These are phyloP conservation scores for Smutsia gigantea DNA, from an alignment of 2,797 vertebrate species.

Conservation along the genomic window DNA sequence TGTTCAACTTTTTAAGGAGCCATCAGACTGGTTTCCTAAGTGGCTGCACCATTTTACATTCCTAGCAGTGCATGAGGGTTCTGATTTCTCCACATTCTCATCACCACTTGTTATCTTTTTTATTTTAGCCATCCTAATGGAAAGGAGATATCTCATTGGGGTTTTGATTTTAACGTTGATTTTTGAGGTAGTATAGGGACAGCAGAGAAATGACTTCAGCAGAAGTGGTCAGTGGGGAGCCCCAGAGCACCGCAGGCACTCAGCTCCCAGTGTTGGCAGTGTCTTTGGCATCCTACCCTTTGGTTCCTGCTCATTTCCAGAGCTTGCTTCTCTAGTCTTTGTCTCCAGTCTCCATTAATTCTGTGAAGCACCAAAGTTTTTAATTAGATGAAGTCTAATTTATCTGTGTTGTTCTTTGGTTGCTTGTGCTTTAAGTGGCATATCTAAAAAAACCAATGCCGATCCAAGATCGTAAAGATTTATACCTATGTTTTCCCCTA, in stretches of 20 bases:
- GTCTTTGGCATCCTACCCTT: too few species aligned
- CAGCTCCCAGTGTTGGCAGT: fast-evolving
- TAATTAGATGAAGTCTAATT: not conserved
- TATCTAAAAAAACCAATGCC: not conserved
- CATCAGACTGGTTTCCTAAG: not conserved
- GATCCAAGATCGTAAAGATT: not conserved
- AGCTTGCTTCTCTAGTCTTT: not conserved
- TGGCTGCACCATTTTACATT: not conserved
- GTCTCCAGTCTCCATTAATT: not conserved
- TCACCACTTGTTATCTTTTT: not conserved
- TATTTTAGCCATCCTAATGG: not conserved
- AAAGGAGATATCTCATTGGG: not conserved
- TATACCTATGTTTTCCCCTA: not conserved
- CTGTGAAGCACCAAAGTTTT: not conserved
- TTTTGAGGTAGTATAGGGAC: not conserved
- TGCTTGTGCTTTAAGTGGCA: not conserved
- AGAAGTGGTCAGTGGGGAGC: not conserved
- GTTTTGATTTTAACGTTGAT: not conserved
- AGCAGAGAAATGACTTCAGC: not conserved
- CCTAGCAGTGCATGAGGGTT: not conserved
- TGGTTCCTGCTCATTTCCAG: not conserved
- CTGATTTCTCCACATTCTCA: not conserved
- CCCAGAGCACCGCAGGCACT: not conserved
- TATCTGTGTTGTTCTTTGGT: not conserved
- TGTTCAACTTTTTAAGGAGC: not conserved